These are phyloP conservation scores for Piprites chloris DNA, from an alignment of 2,113 vertebrate species.

Conservation along the genomic window DNA sequence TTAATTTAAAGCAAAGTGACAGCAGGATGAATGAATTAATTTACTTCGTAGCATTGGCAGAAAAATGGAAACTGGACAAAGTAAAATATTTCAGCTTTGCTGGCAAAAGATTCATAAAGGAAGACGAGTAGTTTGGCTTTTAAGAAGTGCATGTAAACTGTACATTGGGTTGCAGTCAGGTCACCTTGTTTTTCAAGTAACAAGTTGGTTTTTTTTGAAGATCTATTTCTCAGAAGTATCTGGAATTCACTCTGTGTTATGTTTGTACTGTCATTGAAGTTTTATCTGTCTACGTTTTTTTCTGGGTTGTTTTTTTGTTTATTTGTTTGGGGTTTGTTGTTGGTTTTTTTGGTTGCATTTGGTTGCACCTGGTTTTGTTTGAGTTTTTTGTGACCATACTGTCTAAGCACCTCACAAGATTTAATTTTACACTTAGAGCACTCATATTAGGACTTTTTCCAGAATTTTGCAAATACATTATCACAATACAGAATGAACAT, in stretches of 20 bases:
- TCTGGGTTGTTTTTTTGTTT: not conserved
- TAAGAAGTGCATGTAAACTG: not conserved
- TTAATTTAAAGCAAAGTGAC: not conserved
- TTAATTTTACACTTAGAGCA: not conserved
- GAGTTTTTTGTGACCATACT: not conserved
- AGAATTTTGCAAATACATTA: not conserved
- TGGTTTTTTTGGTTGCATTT: not conserved
- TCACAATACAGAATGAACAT: not conserved
- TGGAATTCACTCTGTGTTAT: not conserved
- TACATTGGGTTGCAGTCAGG: not conserved
- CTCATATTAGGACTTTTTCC: not conserved
- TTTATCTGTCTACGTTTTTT: not conserved
- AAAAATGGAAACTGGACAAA: not conserved
- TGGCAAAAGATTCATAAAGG: not conserved
- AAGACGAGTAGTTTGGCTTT: not conserved
- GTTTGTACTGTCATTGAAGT: not conserved
- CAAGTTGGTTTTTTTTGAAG: not conserved
- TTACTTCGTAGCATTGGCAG: not conserved
- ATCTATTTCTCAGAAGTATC: not conserved
- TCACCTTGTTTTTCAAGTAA: not conserved
- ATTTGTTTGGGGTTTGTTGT: not conserved
- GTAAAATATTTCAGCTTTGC: slow-evolving; percentile 3
- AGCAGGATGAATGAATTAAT: not conserved
- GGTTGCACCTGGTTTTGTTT: not conserved
- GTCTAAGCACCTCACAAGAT: not conserved